These are phyloP conservation scores for Proteles cristata DNA, from an alignment of 2,113 vertebrate genomes.

Conservation along the genomic window DNA sequence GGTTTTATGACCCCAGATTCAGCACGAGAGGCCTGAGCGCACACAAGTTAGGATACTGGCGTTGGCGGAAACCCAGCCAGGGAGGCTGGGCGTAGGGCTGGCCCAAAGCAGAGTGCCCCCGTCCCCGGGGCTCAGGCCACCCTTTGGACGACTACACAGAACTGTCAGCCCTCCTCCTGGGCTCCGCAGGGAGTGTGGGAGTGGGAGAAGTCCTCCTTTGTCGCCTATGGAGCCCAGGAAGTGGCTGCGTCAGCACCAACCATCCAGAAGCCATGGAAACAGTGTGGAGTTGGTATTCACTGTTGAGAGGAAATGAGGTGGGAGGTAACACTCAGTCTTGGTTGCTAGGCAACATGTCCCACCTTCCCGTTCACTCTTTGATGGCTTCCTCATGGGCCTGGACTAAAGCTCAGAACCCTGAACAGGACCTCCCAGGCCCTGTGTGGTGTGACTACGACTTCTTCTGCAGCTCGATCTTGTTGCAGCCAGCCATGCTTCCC, in stretches of 20 bases:
- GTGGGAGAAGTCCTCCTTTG: neutral
- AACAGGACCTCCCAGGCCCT: neutral
- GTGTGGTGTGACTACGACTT: neutral
- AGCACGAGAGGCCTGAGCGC: neutral
- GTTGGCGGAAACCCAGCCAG: neutral
- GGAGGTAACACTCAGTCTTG: neutral
- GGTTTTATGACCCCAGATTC: neutral
- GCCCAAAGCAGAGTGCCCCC: fast-evolving
- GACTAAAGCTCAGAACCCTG: neutral
- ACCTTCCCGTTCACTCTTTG: neutral
- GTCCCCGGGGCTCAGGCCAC: neutral
- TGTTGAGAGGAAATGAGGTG: neutral
- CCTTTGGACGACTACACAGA: neutral
- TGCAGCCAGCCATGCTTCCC: neutral
- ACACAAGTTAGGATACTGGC: neutral
- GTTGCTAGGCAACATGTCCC: neutral
- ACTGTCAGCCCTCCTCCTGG: fast-evolving
- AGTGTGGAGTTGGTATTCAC: neutral
- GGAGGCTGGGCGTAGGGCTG: neutral
- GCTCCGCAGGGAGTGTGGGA: neutral
- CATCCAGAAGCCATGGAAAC: fast-evolving
- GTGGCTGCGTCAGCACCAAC: neutral
- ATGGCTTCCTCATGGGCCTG: neutral
- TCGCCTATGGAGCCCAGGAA: fast-evolving
- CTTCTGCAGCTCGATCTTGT: no score